These are phyloP conservation scores for Halesus radiatus DNA, from an alignment of 1,140 invertebrate genomes.

Conservation along the genomic window DNA sequence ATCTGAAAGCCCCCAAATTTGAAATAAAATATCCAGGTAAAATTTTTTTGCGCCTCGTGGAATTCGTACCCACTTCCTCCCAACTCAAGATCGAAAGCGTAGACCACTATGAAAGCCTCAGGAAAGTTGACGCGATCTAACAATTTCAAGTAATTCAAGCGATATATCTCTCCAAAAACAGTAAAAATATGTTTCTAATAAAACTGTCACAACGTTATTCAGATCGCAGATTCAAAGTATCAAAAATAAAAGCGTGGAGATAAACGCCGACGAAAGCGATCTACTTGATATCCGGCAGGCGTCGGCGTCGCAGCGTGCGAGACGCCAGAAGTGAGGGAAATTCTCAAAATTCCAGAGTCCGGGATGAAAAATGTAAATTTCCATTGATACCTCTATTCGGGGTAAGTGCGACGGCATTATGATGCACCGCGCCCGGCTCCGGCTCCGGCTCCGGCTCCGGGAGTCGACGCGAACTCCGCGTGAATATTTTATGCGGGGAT, in stretches of 20 bases:
- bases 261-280: constrained; percentile 16
- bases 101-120: too few species aligned
- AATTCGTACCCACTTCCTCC: too few species aligned
- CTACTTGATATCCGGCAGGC: constrained; percentile 13
- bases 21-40: too few species aligned
- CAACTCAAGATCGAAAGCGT: too few species aligned
- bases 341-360: constrained; percentile 10
- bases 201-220: neutral
- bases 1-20: too few species aligned
- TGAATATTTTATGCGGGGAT: constrained; percentile 28
- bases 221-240: neutral
- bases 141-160: too few species aligned
- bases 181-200: neutral
- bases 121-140: too few species aligned
- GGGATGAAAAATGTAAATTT: constrained; percentile 32
- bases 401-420: neutral
- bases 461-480: neutral
- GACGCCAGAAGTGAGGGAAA: neutral
- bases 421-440: constrained; percentile 10
- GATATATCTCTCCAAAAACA: too few species aligned
- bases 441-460: neutral
- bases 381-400: constrained; percentile 19
- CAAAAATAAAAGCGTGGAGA: constrained; percentile 13
- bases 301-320: neutral
- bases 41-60: too few species aligned